Percentiles rank a stretch among this genome's conserved stretches.
Conservation (phyloP, 2,888 invertebrate species). For the Callimorpha dominula region DNA sequence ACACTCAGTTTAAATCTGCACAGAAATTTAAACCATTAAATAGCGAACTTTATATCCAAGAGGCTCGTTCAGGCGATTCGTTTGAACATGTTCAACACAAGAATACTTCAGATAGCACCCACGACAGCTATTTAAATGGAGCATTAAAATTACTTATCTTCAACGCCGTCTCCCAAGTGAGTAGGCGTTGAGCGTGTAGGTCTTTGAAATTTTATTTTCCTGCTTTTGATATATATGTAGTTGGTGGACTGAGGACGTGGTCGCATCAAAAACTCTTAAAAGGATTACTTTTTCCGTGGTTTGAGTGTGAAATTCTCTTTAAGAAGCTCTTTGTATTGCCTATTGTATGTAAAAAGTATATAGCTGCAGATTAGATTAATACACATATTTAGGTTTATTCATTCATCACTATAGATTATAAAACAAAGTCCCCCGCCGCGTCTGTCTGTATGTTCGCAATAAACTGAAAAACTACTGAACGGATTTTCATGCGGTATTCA, state of each 20-base stretch:
- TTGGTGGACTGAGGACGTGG: background rate
- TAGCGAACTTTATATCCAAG: conserved; percentile 28
- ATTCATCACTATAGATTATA: too few species aligned
- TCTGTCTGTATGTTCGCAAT: too few species aligned
- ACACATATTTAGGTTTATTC: too few species aligned
- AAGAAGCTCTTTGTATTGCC: background rate
- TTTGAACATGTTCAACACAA: conserved; percentile 40
- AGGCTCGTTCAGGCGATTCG: conserved; percentile 45
- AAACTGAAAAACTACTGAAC: too few species aligned
- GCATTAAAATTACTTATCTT: conserved; percentile 54
- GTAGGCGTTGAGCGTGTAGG: background rate
- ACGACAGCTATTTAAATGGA: conserved; percentile 25
- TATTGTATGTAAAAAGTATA: background rate
- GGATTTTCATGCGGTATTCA: too few species aligned
- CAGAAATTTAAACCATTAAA: conserved; percentile 33
- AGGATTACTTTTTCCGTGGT: background rate
- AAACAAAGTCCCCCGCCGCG: too few species aligned
- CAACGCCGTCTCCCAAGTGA: conserved; percentile 3
- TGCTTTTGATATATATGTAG: background rate
- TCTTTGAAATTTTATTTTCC: conserved; percentile 4
- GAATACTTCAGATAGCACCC: conserved; percentile 34
- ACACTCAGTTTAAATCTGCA: conserved; percentile 18
- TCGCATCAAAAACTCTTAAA: background rate
- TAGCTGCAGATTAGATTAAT: too few species aligned
- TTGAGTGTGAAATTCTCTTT: background rate